Evolutionary conservation across 37 sponge, comb jelly and placozoan genomes (phyloP).

Genomic region (Agelas oroides): DNA sequence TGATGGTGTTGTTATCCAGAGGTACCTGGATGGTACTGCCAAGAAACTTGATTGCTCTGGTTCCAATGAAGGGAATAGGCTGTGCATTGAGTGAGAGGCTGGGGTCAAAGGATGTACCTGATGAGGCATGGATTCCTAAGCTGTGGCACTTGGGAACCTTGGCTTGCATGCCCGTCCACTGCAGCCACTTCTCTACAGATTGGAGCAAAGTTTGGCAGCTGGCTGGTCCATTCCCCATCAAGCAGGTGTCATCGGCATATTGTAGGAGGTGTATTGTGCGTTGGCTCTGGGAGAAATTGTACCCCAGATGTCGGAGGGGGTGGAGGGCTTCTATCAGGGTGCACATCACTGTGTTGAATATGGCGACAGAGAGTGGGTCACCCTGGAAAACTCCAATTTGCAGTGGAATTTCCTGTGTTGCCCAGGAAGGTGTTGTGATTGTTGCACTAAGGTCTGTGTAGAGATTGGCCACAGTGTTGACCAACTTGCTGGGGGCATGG

Average conservation of each 20-base stretch:
- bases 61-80: constrained; percentile 23
- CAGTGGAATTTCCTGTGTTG: background rate
- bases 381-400: constrained; percentile 27
- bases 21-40: constrained; percentile 7
- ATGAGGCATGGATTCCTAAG: constrained; percentile 24
- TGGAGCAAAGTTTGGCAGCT: background rate
- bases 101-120: constrained; percentile 14
- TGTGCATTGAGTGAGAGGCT: background rate
- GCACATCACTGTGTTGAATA: constrained; percentile 44
- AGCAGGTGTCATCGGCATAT: constrained; percentile 48
- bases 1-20: background rate
- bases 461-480: constrained; percentile 1
- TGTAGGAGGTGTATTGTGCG: constrained; percentile 1
- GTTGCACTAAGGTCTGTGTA: background rate
- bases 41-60: constrained; percentile 16
- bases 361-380: constrained; percentile 28
- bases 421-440: background rate
- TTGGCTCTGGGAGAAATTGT: constrained; percentile 1
- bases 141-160: constrained; percentile 29
- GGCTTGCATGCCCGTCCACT: constrained; percentile 37
- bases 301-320: background rate
- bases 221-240: constrained; percentile 17
- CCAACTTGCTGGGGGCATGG: constrained; percentile 8
- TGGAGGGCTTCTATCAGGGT: constrained; percentile 23
- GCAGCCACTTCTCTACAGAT: constrained; percentile 12